Base-by-base conservation (phyloP, 2,888 invertebrate species). In the Onthophagus sagittarius region DNA sequence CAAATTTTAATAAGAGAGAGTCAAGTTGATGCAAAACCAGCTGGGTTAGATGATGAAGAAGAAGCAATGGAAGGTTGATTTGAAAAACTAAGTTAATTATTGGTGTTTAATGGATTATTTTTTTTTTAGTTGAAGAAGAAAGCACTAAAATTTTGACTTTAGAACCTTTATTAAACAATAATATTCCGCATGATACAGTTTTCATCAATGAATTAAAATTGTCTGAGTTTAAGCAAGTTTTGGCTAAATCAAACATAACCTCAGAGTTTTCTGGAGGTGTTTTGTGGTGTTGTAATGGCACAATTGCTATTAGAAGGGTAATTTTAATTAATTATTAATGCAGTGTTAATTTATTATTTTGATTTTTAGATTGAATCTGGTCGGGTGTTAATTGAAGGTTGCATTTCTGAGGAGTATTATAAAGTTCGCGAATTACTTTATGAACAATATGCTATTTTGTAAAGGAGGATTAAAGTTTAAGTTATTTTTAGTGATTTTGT, bases 381-480 rank as follows among this genome's bases (percentile, higher is more conserved):
- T 0, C 92, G 93, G 82, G 94, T 99, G 62, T 93, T 96, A 53
- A 86, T 99, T 75, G 99, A 99, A 86, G 99, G 99, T 0, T 94
- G 95, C 73, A 86, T 98, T 0, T 95, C 96, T 5, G 96, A 97
- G 80, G 98, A 99, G 79, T 99, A 97, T 85, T 99, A 94, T 86
- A 93, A 91, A 88, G 94, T 99, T 69, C 89, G 98, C 73, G 95
- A 96, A 79, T 86, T 98, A 62, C 87, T 99, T 33, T 99, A 99
- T 83, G 94, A 95, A 77, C 98, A 99, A 84, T 99, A 98, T 86
- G 99, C 98, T 73, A 96, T 99, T 82, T 92, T 98, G 72, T 98
- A 89, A 86, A 78, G 32, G 3, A 15, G 9, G 14, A 23, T 13
- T 15, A 9, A 15, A 15, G 15, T n/a, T 64, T 64, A 64, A 64